Evolutionary conservation across 1,140 invertebrate genomes (phyloP).

Genomic region (Idris sp.): DNA sequence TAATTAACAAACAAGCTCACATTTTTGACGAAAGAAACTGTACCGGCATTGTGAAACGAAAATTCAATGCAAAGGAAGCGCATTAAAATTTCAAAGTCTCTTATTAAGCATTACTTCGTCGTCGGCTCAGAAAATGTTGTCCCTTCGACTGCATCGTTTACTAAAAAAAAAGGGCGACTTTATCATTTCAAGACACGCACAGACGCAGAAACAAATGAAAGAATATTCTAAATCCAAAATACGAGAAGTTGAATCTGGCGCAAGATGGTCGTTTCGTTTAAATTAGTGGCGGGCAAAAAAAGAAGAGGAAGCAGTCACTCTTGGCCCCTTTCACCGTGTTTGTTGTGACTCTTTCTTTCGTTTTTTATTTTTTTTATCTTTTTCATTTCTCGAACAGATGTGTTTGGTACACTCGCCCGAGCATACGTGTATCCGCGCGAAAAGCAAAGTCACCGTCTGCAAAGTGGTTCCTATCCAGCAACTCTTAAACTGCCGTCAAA

Average conservation of each 20-base stretch:
- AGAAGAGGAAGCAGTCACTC: conserved; percentile 14
- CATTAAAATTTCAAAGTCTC: conserved; percentile 38
- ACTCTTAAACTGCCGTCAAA: conserved; percentile 59
- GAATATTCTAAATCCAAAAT: conserved; percentile 27
- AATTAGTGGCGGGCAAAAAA: conserved; percentile 42
- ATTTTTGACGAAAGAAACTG: too few relatives aligned
- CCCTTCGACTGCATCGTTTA: conserved; percentile 25
- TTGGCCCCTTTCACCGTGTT: not conserved
- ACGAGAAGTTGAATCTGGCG: conserved; percentile 17
- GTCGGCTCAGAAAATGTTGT: conserved; percentile 24
- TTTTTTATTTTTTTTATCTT: conserved; percentile 42
- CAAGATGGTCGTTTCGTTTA: conserved; percentile 44
- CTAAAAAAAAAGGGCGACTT: conserved; percentile 35
- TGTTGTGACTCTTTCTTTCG: conserved; percentile 15
- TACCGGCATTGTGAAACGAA: conserved; percentile 36
- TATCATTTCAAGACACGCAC: conserved; percentile 21
- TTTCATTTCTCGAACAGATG: conserved; percentile 40
- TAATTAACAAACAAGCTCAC: conserved; percentile 8
- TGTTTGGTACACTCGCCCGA: conserved; percentile 44
- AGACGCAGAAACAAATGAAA: conserved; percentile 38
- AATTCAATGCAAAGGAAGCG: conserved; percentile 24
- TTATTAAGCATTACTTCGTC: conserved; percentile 27
- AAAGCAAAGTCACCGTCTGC: conserved; percentile 55
- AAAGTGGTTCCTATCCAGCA: conserved; percentile 54
- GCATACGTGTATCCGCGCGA: conserved; percentile 43